Conservation (phyloP, 2,888 invertebrate genomes). For the Pseudanteris insignis region DNA sequence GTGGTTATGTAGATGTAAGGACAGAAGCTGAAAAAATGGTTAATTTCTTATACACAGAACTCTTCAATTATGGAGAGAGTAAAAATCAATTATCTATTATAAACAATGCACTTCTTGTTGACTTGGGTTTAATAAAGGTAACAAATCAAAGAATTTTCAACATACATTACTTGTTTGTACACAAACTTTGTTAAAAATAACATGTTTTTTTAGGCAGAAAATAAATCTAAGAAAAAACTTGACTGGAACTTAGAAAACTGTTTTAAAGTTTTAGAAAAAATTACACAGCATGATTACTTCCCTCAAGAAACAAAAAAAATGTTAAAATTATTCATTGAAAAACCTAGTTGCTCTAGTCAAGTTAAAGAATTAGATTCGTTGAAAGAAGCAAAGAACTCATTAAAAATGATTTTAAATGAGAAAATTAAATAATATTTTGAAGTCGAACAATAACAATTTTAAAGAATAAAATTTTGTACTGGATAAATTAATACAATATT, state of each 20-base stretch:
- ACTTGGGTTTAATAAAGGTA: constrained; percentile 79
- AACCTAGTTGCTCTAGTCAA: constrained; percentile 58
- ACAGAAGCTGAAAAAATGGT: constrained; percentile 66
- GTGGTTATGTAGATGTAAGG: constrained; percentile 68
- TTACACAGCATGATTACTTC: constrained; percentile 69
- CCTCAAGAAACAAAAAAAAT: constrained; percentile 68
- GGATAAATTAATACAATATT: too few species aligned
- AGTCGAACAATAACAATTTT: constrained; percentile 4
- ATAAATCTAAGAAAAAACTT: constrained; percentile 71
- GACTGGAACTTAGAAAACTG: constrained; percentile 72
- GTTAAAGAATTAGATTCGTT: constrained; percentile 55
- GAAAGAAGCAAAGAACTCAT: constrained; percentile 56
- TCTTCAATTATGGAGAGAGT: constrained; percentile 69
- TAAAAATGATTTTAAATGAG: constrained; percentile 53
- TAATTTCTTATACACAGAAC: constrained; percentile 68
- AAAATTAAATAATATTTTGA: constrained; percentile 21
- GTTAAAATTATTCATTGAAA: constrained; percentile 68
- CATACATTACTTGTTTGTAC: too few species aligned
- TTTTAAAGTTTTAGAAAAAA: constrained; percentile 69
- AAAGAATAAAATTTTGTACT: too few species aligned
- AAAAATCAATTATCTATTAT: constrained; percentile 69
- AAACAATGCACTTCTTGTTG: constrained; percentile 74
- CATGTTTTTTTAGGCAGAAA: constrained; percentile 71
- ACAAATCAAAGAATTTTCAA: too few species aligned
- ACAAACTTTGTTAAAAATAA: too few species aligned